Base-by-base conservation (phyloP, 2,797 vertebrate genomes). In the Cryptoprocta ferox region DNA sequence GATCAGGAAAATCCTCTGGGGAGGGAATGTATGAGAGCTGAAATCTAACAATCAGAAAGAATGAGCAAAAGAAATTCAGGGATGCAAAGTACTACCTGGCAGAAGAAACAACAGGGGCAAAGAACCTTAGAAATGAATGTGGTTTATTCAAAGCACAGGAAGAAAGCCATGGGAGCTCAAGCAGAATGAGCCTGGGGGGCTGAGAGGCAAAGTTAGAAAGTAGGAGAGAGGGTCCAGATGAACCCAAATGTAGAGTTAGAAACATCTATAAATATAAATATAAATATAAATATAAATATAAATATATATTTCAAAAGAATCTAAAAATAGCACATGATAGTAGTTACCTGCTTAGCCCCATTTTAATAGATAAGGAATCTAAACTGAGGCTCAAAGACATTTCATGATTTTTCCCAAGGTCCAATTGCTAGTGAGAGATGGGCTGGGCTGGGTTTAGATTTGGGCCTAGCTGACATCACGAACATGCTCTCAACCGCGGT, bases 401-500 rank as follows among this genome's bases (percentile, higher is more conserved):
- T 48, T 53, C 7, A 9, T 70, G 66, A 32, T 82, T 93, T 70
- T 76, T 65, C 42, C 37, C 30, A 45, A 95, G n/a, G 11, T 85
- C 53, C 18, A 65, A 21, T 26, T 66, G 39, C 53, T 68, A 18
- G 14, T 18, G 63, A 68, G 24, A 92, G 39, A n/a, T 53, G 19
- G 18, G 19, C 42, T 78, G 18, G 6, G 9, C 6, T 32, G 5
- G 15, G 35, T 76, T 4, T 53, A 82, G 59, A 66, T 73, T 65
- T 96, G 35, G 39, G 48, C 61, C 4, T 9, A 37, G 78, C 6
- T 24, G 5, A 70, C 39, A 53, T 80, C 19, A 75, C 2, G 45
- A 18, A 5, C 53, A 16, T 0, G 0, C 35, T 63, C 3, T 63
- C 10, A 24, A 3, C 12, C 2, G 0, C 59, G n/a, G 6, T 12